These are phyloP conservation scores for Okamejei kenojei DNA, from an alignment of 2,797 vertebrate genomes.

Conservation along the genomic window DNA sequence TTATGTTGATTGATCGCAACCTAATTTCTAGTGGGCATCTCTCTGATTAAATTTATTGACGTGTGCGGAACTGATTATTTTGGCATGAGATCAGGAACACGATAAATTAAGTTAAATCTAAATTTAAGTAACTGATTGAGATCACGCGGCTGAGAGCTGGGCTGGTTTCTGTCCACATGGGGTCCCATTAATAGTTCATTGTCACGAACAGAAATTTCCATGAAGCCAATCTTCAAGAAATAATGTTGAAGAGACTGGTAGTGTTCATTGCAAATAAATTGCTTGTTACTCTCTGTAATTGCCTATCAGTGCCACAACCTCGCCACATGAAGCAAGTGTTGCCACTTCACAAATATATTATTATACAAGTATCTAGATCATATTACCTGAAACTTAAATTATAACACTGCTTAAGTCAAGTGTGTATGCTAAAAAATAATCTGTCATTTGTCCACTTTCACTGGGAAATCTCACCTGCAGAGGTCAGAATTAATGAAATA, in stretches of 20 bases:
- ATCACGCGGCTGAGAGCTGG: background rate
- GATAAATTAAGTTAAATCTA: background rate
- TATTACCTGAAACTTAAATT: background rate
- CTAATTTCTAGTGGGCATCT: background rate
- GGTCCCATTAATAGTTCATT: background rate
- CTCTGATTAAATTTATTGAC: background rate
- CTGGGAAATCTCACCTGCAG: background rate
- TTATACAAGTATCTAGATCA: background rate
- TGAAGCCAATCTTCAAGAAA: background rate
- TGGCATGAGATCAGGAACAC: background rate
- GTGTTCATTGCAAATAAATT: background rate
- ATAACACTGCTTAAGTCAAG: background rate
- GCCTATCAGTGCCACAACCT: background rate
- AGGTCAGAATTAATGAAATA: background rate
- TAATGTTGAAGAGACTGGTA: background rate
- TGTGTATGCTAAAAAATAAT: background rate
- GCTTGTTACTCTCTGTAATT: background rate
- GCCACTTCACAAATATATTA: background rate
- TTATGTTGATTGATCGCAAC: background rate
- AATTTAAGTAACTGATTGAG: background rate
- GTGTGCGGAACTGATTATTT: background rate
- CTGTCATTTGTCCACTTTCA: background rate
- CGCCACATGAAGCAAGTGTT: background rate
- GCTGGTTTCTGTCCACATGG: background rate
- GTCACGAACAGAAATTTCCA: background rate